A percentile compares a stretch with the other conserved stretches of the same genome.
These are phyloP conservation scores for Pteropus rufus DNA, from an alignment of 2,797 vertebrate genomes.

Conservation along the genomic window DNA sequence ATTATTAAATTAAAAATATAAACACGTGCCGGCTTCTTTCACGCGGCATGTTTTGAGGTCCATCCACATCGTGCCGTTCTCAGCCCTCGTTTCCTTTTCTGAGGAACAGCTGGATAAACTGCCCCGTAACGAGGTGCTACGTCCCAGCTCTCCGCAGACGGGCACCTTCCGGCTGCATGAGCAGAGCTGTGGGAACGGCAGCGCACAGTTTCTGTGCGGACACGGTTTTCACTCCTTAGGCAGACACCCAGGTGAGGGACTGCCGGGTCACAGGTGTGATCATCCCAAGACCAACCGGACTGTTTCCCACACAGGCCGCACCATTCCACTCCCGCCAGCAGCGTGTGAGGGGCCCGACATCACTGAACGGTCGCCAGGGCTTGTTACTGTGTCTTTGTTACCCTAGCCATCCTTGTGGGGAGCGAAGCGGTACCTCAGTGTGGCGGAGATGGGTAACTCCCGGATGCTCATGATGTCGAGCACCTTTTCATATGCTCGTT, in stretches of 20 bases:
- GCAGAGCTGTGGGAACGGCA: no score
- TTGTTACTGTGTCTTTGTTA: neutral
- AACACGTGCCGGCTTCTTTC: neutral
- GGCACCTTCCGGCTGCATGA: no score
- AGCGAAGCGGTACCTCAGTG: neutral
- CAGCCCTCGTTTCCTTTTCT: neutral
- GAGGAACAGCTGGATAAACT: no score
- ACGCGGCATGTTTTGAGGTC: neutral
- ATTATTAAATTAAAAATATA: neutral
- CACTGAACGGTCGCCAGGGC: neutral
- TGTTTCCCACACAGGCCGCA: neutral
- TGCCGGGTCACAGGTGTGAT: neutral
- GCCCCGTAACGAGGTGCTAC: rapidly evolving
- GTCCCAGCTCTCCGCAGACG: no score
- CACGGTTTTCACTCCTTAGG: neutral
- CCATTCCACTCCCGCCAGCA: neutral
- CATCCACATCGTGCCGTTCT: neutral
- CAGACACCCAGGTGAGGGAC: neutral
- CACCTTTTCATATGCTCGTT: neutral
- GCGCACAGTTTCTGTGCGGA: neutral
- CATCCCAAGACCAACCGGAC: neutral
- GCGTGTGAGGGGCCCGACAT: no score
- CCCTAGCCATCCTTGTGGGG: neutral
- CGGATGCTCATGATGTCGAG: neutral
- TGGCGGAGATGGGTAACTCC: neutral